Base-by-base conservation (phyloP, 2,797 vertebrate genomes). In the Oreonectes daqikongensis region DNA sequence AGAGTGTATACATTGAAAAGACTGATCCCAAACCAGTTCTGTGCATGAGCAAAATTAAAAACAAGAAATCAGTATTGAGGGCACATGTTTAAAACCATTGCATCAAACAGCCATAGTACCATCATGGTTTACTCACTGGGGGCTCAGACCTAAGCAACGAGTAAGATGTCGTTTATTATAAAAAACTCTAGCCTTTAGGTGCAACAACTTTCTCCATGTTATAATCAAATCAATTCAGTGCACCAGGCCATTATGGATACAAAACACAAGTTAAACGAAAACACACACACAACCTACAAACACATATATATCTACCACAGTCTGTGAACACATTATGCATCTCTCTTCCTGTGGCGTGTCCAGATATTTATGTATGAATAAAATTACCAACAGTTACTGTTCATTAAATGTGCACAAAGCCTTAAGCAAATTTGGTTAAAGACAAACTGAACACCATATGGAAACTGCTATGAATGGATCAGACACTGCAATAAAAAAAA, bases 1-100 rank as follows among this genome's bases (percentile, higher is more conserved):
- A 91, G 90, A 91, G 83, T 88, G 92, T 91, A 91, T 90, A 92
- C 90, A 92, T 91, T 90, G 88, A 90, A 91, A 92, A 93, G 88
- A 90, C 91, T 90, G 89, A 92, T 90, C 87, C 87, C 88, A 88
- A 90, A 89, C 88, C 89, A 84, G 89, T 84, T 88, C 87, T 86
- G 81, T 90, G 89, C 89, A 86, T 86, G 88, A 89, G 87, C 89
- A 86, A 46, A 66, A n/a, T 82, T 48, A 72, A 83, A 82, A 85
- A 84, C 86, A 85, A 79, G 79, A 69, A 42, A 69, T 82, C 81
- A 82, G 78, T 80, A 74, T 80, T 87, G 74, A 46, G 79, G 75
- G 78, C 75, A 77, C 68, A 86, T 80, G 71, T 82, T 50, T 59
- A 59, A 69, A 61, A 66, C 85, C 50, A 82, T 46, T 72, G 53